phyloP scores from a whole-genome alignment of 2,113 vertebrate species.

The Austrofundulus limnaeus region DNA sequence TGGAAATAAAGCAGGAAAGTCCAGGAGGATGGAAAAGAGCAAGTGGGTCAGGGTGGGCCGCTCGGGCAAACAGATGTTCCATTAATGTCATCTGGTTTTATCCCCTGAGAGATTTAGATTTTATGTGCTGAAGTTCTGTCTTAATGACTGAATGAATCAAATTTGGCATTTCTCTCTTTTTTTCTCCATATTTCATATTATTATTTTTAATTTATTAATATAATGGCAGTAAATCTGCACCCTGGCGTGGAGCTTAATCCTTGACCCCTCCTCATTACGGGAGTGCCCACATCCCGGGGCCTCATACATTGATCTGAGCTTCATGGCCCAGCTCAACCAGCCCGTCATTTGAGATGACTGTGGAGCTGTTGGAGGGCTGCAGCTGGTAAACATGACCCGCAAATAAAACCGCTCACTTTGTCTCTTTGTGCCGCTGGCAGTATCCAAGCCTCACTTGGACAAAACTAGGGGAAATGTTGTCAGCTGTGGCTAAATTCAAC shows the following conservation, averaged over 20 bases:
- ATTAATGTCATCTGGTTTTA: conserved; percentile 5
- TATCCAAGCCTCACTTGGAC: too few relatives aligned
- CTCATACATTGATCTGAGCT: conserved; percentile 48
- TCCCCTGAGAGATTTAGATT: not conserved
- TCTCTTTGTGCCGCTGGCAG: not conserved
- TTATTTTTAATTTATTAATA: not conserved
- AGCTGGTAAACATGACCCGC: not conserved
- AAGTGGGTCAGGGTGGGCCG: conserved; percentile 31
- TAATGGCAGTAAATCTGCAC: conserved; percentile 5
- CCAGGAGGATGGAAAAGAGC: conserved; percentile 6
- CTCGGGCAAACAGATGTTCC: conserved; percentile 1
- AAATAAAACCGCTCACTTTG: conserved; percentile 1
- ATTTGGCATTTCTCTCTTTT: not conserved
- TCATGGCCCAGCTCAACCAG: conserved; percentile 26
- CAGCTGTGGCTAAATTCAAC: too few relatives aligned
- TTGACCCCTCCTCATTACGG: conserved; percentile 50
- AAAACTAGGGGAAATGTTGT: too few relatives aligned
- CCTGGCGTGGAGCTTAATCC: conserved; percentile 29
- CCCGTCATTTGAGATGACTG: conserved; percentile 13
- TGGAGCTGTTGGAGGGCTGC: too few relatives aligned
- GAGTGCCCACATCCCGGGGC: conserved; percentile 27
- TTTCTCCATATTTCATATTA: not conserved
- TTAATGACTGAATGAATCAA: conserved; percentile 6
- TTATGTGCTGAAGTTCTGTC: conserved; percentile 5
- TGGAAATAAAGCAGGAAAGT: conserved; percentile 15